phyloP scores from a whole-genome alignment of 2,797 vertebrate genomes.

The Sphenodon punctatus region DNA sequence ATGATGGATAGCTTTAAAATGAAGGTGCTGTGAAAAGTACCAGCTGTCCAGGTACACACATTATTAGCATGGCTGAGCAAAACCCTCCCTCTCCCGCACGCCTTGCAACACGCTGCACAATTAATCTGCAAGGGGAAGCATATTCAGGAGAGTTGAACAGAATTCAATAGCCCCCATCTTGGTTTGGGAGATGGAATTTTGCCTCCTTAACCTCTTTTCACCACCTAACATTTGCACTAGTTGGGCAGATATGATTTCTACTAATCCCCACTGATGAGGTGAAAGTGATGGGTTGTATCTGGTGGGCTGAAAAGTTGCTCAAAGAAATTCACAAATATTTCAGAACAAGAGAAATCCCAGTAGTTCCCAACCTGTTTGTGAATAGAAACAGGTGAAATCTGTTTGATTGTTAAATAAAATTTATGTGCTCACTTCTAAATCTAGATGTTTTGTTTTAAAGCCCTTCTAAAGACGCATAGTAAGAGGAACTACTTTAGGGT shows the following conservation, averaged over 20 bases:
- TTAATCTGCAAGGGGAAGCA: slow-evolving; percentile 19
- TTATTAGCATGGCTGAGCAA: slow-evolving; percentile 65
- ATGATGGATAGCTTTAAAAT: slow-evolving; percentile 93
- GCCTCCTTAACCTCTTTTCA: neutral
- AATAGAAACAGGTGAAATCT: too few relatives aligned
- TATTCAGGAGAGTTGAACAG: neutral
- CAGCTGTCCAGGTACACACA: slow-evolving; percentile 73
- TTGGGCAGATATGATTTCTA: neutral
- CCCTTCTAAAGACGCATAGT: too few relatives aligned
- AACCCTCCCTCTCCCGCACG: neutral
- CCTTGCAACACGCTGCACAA: slow-evolving; percentile 3
- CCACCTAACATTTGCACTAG: neutral
- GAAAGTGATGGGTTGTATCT: too few relatives aligned
- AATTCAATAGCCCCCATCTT: neutral
- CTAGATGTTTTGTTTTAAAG: too few relatives aligned
- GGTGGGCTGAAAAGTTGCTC: too few relatives aligned
- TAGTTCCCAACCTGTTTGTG: too few relatives aligned
- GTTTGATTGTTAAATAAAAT: too few relatives aligned
- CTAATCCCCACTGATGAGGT: too few relatives aligned
- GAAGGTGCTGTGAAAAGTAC: slow-evolving; percentile 63
- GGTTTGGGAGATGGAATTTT: neutral
- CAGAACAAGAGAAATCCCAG: too few relatives aligned
- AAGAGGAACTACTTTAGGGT: too few relatives aligned
- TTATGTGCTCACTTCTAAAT: too few relatives aligned
- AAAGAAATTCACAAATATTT: too few relatives aligned